Base-by-base conservation (phyloP, 2,888 invertebrate genomes). In the Thymelicus lineola region DNA sequence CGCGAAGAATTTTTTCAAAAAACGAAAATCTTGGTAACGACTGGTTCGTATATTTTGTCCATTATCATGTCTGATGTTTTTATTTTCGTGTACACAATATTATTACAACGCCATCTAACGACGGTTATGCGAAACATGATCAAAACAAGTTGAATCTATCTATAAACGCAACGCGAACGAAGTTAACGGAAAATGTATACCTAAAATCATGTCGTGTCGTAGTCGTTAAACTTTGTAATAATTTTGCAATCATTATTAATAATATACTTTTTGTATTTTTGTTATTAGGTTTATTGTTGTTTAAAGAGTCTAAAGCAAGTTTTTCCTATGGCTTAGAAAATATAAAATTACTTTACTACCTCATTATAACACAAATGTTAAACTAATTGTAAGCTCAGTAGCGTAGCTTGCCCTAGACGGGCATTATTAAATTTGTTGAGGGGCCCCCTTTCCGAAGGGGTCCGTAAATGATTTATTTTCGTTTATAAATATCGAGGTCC, bases 1-100 rank as follows among this genome's bases (percentile, higher is more conserved):
- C 0, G 88, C 88, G 5, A 89, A 86, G 48, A 83, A 82, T 12
- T 72, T 88, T n/a, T 75, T 87, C 10, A 80, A 76, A 48, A 83
- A 79, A 72, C 76, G 53, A 46, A 46, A 17, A 9, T 46, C 17
- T 57, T 15, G 28, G 53, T 58, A 58, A 42, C 61, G 61, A 36
- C 68, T 48, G 68, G 68, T 48, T 35, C 48, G 68, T 57, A 6
- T 14, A 57, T 57, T 35, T n/a, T 36, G n/a, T n/a, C 36, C 12
- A 17, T 28, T 20, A 15, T 7, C 15, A 53, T 20, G 12, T 10
- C 12, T 53, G 9, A 42, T 10, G 12, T 20, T 15, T 20, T 53
- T 53, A 35, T 35, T 6, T 7, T 12, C n/a, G n/a, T 12, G 3
- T 55, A 6, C 14, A 55, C 5, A 9, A 10, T 15, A n/a, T 15